Evolutionary conservation across 1,140 invertebrate species (phyloP), one percentile per base, ranked within the genome.

Genomic region (Brachionus rotundiformis): DNA sequence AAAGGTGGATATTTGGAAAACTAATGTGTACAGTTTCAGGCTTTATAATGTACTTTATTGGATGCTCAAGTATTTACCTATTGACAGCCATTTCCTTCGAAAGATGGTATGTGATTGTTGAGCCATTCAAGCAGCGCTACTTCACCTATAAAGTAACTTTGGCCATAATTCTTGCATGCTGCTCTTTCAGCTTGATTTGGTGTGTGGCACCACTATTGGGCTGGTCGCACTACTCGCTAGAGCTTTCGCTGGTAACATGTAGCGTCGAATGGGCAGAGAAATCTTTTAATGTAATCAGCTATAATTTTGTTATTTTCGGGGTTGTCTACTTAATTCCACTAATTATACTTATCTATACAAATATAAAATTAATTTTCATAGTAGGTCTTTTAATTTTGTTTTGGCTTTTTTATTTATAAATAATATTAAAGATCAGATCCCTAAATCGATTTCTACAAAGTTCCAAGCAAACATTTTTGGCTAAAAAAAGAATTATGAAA

Each of bases 31-130:
- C 59, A n/a, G 23, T 63, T 1, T 16, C 47, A 63, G 76, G 3
- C 10, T 79, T 59, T 41, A 33, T 79, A 31, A 79, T 79, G 76
- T 79, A 79, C 47, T 79, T 79, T 25, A 63, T 79, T n/a, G 76
- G 76, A 23, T 79, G 76, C 33, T 23, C 76, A 11, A 79, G 76
- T 39, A 79, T 79, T 31, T 79, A 79, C 16, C 23, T 79, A 13
- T 39, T 79, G n/a, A 41, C 47, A 19, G 76, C 47, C 23, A 79
- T 79, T 23, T 54, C 76, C 3, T 8, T 79, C 16, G 47, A 79
- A 79, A 79, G 76, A 41, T 79, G 31, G 29, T 79, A 79, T 54
- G 59, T 59, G 0, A 54, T 79, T 63, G 31, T 39, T 3, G 54
- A 79, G 3, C 76, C 76, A 16, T 59, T 39, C 36, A 36, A 54